Evolutionary conservation across 2,797 vertebrate genomes (phyloP), one percentile per base, ranked within the genome.

Genomic region (Anabas testudineus): DNA sequence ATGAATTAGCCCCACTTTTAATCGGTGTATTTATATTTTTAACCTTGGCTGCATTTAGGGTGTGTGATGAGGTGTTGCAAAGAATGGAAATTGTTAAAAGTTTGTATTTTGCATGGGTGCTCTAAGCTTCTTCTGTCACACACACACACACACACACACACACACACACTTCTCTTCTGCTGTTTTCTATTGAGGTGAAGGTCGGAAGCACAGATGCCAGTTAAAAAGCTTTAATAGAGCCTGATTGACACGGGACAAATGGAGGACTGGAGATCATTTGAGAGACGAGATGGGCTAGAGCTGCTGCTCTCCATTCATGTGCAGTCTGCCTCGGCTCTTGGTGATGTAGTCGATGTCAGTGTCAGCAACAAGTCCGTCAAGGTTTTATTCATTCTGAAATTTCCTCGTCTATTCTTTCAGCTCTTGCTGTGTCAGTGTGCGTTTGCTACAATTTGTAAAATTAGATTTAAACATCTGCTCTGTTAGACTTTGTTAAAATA

Each of bases 121-220:
- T 61, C 34, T 45, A 32, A 62, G 45, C 19, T 49, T 10, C 41
- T 19, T 34, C 61, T 46, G 14, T 60, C 34, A 51, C 65, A 57
- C 60, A 67, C 42, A 48, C 16, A 19, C 36, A 26, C 34, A 46
- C 48, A 10, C 57, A 37, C 36, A 37, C 63, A 77, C 64, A 59
- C n/a, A 5, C 26, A 49, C 60, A 46, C 66, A 54, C 42, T 79
- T 77, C 74, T n/a, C 59, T n/a, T 67, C 16, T 21, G 59, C 67
- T 83, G 80, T 41, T 78, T 81, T 76, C 64, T 56, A 55, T 76
- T 52, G 79, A 30, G 74, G 79, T 76, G 76, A 78, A 84, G 82
- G 82, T 89, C 80, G 80, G 64, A n/a, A 75, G 69, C 66, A 14
- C 80, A 80, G 74, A 85, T 83, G 86, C 71, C 69, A 68, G 34